A percentile compares a stretch with the other conserved stretches of the same genome.
phyloP scores from a whole-genome alignment of 2,113 vertebrate species.

The Tychaedon coryphoeus region DNA sequence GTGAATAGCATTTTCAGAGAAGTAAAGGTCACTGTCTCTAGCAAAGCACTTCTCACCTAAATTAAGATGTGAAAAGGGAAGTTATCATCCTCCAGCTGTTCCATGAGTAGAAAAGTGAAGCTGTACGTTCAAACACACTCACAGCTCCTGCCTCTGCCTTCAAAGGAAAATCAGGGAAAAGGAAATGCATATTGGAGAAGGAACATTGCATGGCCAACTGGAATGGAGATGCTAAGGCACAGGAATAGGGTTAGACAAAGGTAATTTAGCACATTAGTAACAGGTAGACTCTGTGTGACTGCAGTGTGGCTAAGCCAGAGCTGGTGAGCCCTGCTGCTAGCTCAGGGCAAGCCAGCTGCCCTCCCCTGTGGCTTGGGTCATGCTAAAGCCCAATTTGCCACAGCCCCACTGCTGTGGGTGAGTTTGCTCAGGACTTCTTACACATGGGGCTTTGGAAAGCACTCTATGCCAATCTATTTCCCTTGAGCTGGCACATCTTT shows the following conservation, averaged over 20 bases:
- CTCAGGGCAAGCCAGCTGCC: not conserved
- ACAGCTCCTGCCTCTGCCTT: not conserved
- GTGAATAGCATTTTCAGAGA: slow-evolving; percentile 35
- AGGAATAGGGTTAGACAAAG: not conserved
- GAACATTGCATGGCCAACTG: not conserved
- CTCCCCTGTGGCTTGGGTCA: not conserved
- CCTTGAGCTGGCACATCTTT: not conserved
- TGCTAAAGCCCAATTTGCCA: not conserved
- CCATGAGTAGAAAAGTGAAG: not conserved
- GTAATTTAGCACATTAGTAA: not conserved
- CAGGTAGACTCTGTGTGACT: not conserved
- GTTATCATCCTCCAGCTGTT: not conserved
- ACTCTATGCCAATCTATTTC: not conserved
- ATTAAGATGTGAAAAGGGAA: slow-evolving; percentile 21
- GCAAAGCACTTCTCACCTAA: slow-evolving; percentile 12
- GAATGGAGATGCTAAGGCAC: not conserved
- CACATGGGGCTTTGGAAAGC: not conserved
- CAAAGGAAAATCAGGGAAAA: not conserved
- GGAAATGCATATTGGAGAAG: not conserved
- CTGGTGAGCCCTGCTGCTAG: not conserved
- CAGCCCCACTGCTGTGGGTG: not conserved
- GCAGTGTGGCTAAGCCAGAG: not conserved
- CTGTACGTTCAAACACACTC: fast-evolving
- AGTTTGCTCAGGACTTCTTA: not conserved
- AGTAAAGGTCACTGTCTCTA: slow-evolving; percentile 35